Evolutionary conservation across 2,888 invertebrate genomes (phyloP).

Genomic region (Pachliopta kotzebuea): DNA sequence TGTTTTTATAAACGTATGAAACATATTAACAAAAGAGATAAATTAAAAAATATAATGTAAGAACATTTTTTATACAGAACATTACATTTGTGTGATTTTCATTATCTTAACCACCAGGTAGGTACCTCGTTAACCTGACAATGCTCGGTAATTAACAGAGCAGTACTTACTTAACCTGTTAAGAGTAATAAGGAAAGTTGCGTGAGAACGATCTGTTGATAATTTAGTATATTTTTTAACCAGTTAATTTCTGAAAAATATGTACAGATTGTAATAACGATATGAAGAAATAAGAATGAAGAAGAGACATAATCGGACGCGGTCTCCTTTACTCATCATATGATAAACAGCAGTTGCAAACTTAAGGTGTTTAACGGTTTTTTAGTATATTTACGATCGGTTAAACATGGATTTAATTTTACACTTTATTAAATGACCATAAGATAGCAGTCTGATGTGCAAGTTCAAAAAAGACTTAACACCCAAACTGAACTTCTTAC

Average conservation of each 20-base stretch:
- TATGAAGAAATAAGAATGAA: neutral
- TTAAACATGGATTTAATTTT: too few relatives aligned
- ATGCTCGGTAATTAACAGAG: conserved; percentile 3
- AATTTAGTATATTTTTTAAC: neutral
- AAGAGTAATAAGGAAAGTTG: conserved; percentile 4
- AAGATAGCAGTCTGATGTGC: too few relatives aligned
- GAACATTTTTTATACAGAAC: too few relatives aligned
- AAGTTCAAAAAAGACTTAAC: too few relatives aligned
- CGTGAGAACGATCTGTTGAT: conserved; percentile 3
- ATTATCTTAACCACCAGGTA: neutral
- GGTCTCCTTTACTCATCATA: neutral
- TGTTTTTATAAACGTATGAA: too few relatives aligned
- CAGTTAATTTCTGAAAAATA: neutral
- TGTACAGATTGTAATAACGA: neutral
- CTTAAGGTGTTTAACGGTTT: neutral
- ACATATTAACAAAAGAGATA: too few relatives aligned
- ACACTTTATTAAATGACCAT: too few relatives aligned
- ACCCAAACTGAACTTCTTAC: too few relatives aligned
- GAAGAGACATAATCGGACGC: neutral
- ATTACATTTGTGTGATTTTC: neutral
- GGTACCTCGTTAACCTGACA: conserved; percentile 2
- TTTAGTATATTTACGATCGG: neutral
- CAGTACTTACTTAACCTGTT: neutral
- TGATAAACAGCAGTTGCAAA: neutral
- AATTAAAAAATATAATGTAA: too few relatives aligned